Evolutionary conservation across 1,140 invertebrate genomes (phyloP), one percentile per base, ranked within the genome.

Genomic region (Pseudomyrmex sp.): DNA sequence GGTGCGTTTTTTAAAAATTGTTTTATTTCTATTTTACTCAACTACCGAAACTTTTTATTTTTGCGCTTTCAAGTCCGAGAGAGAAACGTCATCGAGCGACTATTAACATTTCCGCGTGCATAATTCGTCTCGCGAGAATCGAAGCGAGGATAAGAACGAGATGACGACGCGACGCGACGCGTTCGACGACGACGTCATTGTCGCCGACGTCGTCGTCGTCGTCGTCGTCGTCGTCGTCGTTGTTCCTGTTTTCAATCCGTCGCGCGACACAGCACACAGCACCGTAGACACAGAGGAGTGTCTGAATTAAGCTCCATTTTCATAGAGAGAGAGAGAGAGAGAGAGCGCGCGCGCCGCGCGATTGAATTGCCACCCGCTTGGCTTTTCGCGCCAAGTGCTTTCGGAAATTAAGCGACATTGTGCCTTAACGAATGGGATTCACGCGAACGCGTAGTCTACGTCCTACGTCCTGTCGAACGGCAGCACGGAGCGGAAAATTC

Each of bases 361-460:
- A 90, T 90, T 90, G 83, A 90, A 89, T 89, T 88, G 88, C 89
- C 79, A 72, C 82, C 82, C 86, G 85, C 65, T 80, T 65, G 85
- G 85, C 82, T 88, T 85, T 85, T 74, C 70, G 72, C 72, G 82
- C 68, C 72, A 70, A 80, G 85, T 80, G 87, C 76, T 82, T 85
- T 88, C 86, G 87, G 76, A 90, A 90, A 90, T 90, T 90, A 90
- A 90, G 88, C 83, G 85, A 83, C 85, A 91, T 90, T 90, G 90
- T 90, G 65, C 82, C 62, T 70, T 88, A 88, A 88, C 84, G 89
- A 90, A 90, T 90, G 77, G 82, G 84, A 88, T 88, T 88, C 85
- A 88, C 74, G 70, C 75, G 83, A 79, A 87, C 70, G 65, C 70
- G 18, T 18, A 75, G 83, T 58, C 69, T 70, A 59, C 65, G 26